These are phyloP conservation scores for Dryomyza anilis DNA, from an alignment of 2,888 invertebrate species.

Conservation along the genomic window DNA sequence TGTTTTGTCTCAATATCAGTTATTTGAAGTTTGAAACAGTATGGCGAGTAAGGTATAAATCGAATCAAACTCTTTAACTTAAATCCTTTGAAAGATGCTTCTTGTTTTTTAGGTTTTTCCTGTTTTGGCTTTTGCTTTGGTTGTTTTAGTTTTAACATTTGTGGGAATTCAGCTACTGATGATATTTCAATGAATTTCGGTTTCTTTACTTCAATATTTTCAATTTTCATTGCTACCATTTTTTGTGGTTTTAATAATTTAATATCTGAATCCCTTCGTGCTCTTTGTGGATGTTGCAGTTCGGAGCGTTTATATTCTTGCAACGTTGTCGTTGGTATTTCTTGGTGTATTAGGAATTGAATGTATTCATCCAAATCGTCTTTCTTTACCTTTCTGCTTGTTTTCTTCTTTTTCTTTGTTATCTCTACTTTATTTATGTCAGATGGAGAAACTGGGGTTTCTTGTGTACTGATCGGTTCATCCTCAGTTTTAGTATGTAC, in stretches of 20 bases:
- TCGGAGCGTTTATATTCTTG: constrained; percentile 59
- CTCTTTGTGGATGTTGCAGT: constrained; percentile 52
- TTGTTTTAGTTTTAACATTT: constrained; percentile 70
- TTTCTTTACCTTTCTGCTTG: constrained; percentile 49
- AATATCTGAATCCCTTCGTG: constrained; percentile 50
- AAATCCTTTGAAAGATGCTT: constrained; percentile 70
- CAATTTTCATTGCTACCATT: constrained; percentile 66
- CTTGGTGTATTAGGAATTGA: constrained; percentile 57
- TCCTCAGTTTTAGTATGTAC: constrained; percentile 41
- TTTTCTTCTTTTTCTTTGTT: constrained; percentile 49
- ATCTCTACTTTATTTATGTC: constrained; percentile 34
- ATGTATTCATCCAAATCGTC: constrained; percentile 59
- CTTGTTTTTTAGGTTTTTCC: constrained; percentile 63
- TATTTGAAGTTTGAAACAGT: constrained; percentile 49
- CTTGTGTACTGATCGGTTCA: constrained; percentile 38
- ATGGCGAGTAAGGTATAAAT: constrained; percentile 69
- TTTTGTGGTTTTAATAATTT: constrained; percentile 44
- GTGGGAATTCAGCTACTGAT: constrained; percentile 66
- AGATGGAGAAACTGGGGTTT: too few relatives aligned
- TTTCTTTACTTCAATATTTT: constrained; percentile 66
- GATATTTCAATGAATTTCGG: constrained; percentile 68
- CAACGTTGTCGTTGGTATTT: constrained; percentile 59
- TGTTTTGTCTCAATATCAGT: constrained; percentile 62
- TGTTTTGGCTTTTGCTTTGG: constrained; percentile 53
- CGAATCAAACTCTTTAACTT: constrained; percentile 75